Conservation (phyloP, 2,797 vertebrate species). For the Leptatherina wallacei region DNA sequence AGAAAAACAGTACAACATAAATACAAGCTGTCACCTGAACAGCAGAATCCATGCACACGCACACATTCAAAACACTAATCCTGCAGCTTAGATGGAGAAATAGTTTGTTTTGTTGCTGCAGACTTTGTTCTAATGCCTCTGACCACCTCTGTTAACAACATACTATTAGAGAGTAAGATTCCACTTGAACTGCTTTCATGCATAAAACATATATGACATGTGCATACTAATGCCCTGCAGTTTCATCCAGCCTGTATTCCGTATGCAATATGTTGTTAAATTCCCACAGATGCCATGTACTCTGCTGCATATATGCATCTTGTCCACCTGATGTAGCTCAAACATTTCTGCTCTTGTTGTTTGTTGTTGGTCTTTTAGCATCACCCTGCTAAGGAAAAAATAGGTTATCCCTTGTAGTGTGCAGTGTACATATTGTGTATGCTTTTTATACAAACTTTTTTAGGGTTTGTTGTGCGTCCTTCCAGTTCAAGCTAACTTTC, state of each 20-base stretch:
- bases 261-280: not conserved
- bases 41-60: not conserved
- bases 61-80: conserved; percentile 26
- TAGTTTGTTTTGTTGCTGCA: conserved; percentile 7
- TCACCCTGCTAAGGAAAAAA: not conserved
- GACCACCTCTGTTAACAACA: conserved; percentile 9
- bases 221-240: not conserved
- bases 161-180: conserved; percentile 4
- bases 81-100: conserved; percentile 17
- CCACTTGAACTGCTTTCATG: not conserved
- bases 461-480: not conserved
- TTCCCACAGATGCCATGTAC: not conserved
- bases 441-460: not conserved
- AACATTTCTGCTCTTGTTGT: no score
- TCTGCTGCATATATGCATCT: not conserved
- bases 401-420: not conserved
- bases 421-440: not conserved
- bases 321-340: not conserved
- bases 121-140: conserved; percentile 6
- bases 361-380: not conserved
- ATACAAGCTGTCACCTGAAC: conserved; percentile 17
- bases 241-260: not conserved
- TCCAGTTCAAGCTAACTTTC: not conserved
- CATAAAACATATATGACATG: not conserved
- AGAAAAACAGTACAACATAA: conserved; percentile 6